Evolutionary conservation across 2,113 vertebrate genomes (phyloP), one percentile per base, ranked within the genome.

Genomic region (Taurulus bubalis): DNA sequence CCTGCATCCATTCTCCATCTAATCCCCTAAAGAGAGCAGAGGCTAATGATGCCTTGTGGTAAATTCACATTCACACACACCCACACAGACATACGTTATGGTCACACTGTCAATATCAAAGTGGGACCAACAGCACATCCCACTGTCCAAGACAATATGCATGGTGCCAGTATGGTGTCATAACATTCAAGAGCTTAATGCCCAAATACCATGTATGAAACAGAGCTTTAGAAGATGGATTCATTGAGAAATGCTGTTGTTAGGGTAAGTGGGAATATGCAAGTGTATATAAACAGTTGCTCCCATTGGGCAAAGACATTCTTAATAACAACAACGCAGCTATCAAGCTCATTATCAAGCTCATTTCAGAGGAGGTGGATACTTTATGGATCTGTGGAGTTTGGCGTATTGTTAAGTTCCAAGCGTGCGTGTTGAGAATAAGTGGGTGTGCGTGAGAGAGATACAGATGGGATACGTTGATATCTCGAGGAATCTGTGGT

Each of bases 111-210:
- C 70, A 83, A 86, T 87, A 90, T 87, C 84, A 89, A 92, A 87
- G 85, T 91, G 78, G 82, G 87, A 85, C 87, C 85, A 91, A 89
- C 67, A 75, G 82, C 86, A 93, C 92, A 91, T 92, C 93, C 88
- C 84, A 92, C 89, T 87, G 85, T 88, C 85, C 76, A 88, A 85
- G 82, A 90, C 84, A 86, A 85, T 84, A 90, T 85, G 79, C 88
- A 84, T 80, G 77, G 76, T 84, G 87, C 80, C 90, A 85, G 85
- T 72, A 80, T 80, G 80, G 83, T 80, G 87, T 82, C 79, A 75
- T 84, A 85, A 92, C 90, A 90, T 93, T 92, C 89, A 92, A 77
- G 75, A 68, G 87, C 72, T 72, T 80, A 32, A 62, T 85, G 77
- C 78, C 64, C 78, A 87, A 84, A 76, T 79, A 88, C 58, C 71